Evolutionary conservation across 2,888 invertebrate species (phyloP).

Genomic region (Acrocyrtus sp.): DNA sequence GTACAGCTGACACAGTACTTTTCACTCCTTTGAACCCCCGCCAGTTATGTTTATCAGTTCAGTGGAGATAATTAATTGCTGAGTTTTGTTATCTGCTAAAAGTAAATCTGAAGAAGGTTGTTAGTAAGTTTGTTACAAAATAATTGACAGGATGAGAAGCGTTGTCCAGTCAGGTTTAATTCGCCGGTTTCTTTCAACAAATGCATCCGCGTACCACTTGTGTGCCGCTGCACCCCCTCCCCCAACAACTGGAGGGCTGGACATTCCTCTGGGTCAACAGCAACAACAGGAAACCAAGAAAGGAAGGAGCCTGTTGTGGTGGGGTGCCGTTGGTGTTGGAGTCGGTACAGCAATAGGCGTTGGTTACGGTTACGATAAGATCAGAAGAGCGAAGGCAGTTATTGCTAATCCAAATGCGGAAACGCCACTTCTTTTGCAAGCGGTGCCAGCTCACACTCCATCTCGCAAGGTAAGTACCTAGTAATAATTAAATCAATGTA

Average conservation of each 20-base stretch:
- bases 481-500: no score
- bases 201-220: no score
- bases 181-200: slow-evolving; percentile 7
- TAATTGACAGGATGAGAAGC: slow-evolving; percentile 13
- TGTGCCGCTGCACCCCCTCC: not conserved
- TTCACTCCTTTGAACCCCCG: no score
- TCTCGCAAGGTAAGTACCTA: slow-evolving; percentile 69
- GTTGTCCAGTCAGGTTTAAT: slow-evolving; percentile 1
- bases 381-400: slow-evolving; percentile 67
- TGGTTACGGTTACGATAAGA: slow-evolving; percentile 68
- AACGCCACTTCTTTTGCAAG: slow-evolving; percentile 65
- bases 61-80: no score
- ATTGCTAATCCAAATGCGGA: slow-evolving; percentile 67
- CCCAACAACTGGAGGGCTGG: not conserved
- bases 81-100: no score
- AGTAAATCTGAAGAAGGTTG: no score
- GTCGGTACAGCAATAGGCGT: slow-evolving; percentile 67
- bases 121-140: no score
- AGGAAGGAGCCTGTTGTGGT: slow-evolving; percentile 63
- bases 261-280: slow-evolving; percentile 5
- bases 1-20: no score
- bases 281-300: not conserved
- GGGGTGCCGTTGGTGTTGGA: slow-evolving; percentile 67
- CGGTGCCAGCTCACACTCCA: slow-evolving; percentile 65
- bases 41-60: no score